Evolutionary conservation across 2,797 vertebrate species (phyloP).

Genomic region (Propithecus perrieri): DNA sequence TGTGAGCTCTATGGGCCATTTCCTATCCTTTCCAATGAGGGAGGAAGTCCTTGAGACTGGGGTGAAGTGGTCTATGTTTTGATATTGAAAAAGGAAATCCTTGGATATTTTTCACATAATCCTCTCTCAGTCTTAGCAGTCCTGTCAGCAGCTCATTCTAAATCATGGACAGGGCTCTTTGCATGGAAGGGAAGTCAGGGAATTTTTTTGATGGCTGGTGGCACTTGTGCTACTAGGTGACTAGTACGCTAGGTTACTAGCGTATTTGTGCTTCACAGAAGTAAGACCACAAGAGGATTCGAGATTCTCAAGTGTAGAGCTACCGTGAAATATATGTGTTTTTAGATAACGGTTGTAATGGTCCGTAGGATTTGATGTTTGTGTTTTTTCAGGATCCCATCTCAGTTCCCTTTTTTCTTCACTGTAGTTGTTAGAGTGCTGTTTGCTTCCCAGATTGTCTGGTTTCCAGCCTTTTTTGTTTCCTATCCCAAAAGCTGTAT

Average conservation of each 20-base stretch:
- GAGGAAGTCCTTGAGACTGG: background rate
- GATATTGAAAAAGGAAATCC: conserved; percentile 23
- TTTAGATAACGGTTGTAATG: background rate
- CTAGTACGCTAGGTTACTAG: background rate
- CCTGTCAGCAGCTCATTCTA: background rate
- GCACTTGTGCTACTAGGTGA: background rate
- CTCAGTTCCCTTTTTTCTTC: background rate
- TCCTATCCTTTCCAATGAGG: background rate
- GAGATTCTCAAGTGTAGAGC: background rate
- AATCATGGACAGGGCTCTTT: background rate
- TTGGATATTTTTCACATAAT: background rate
- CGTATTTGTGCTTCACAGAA: background rate
- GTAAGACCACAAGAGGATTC: background rate
- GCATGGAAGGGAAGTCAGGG: background rate
- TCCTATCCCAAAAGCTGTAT: background rate
- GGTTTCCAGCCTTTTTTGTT: background rate
- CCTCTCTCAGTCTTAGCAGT: background rate
- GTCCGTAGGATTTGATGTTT: background rate
- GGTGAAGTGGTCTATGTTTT: background rate
- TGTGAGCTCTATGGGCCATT: background rate
- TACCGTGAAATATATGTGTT: background rate
- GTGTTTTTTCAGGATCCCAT: background rate
- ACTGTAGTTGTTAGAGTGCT: background rate
- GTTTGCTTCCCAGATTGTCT: background rate
- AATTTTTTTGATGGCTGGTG: background rate